phyloP scores from a whole-genome alignment of 2,888 invertebrate species.

The Lagria hirta region DNA sequence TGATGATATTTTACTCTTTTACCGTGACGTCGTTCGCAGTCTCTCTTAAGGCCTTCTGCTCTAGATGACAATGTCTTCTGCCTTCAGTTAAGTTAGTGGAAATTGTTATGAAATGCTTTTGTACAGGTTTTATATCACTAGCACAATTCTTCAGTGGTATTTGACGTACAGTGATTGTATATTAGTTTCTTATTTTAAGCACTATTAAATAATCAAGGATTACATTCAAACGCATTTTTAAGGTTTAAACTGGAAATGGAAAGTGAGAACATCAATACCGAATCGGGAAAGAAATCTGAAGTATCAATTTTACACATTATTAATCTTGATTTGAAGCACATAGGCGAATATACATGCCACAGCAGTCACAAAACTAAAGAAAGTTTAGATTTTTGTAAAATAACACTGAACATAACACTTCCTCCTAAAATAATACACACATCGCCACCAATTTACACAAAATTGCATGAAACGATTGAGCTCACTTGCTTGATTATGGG shows the following conservation, averaged over 20 bases:
- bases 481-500: constrained; percentile 62
- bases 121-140: no score
- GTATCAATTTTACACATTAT: constrained; percentile 58
- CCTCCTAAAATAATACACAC: constrained; percentile 56
- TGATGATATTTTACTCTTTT: no score
- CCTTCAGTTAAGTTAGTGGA: no score
- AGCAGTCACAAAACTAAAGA: constrained; percentile 40
- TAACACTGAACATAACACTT: constrained; percentile 54
- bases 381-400: constrained; percentile 45
- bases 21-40: no score
- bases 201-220: constrained; percentile 10
- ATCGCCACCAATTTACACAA: constrained; percentile 54
- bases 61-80: no score
- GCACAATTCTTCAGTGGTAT: no score
- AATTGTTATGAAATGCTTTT: no score
- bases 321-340: constrained; percentile 59
- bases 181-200: constrained; percentile 1
- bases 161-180: no score
- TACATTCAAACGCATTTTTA: no score
- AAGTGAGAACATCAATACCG: constrained; percentile 51
- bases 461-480: constrained; percentile 57
- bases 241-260: constrained; percentile 51
- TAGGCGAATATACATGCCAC: constrained; percentile 64
- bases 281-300: constrained; percentile 51
- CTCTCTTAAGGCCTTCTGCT: no score